Evolutionary conservation across 1,140 invertebrate genomes (phyloP).

Genomic region (Melanaphis sacchari): DNA sequence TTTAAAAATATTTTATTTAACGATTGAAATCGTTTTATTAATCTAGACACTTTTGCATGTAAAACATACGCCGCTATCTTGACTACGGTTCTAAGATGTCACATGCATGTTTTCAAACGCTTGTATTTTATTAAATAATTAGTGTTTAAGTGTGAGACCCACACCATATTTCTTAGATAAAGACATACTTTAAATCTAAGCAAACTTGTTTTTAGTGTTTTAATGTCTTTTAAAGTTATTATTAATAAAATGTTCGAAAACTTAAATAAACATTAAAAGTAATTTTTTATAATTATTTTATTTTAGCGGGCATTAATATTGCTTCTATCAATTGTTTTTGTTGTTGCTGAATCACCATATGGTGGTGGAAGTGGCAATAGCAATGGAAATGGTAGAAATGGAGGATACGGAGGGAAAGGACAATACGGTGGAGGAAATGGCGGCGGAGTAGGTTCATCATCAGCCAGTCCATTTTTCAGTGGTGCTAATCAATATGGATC

Average conservation of each 20-base stretch:
- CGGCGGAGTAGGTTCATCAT: conserved; percentile 22
- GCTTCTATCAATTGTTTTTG: conserved; percentile 19
- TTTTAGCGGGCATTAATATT: conserved; percentile 38
- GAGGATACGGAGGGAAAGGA: conserved; percentile 44
- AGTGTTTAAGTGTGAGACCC: too few relatives aligned
- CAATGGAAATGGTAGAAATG: conserved; percentile 30
- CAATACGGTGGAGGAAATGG: conserved; percentile 20
- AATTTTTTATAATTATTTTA: background rate
- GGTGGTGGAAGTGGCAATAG: conserved; percentile 7
- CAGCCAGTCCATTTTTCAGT: conserved; percentile 38
- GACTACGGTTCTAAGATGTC: too few relatives aligned
- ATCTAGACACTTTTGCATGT: too few relatives aligned
- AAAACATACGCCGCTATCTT: too few relatives aligned
- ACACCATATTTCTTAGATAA: too few relatives aligned
- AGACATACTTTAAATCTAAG: too few relatives aligned
- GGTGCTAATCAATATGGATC: conserved; percentile 52
- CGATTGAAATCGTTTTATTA: too few relatives aligned
- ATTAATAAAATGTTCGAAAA: background rate
- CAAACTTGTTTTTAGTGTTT: too few relatives aligned
- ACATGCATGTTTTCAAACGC: too few relatives aligned
- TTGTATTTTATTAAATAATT: too few relatives aligned
- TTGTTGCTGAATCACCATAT: conserved; percentile 35
- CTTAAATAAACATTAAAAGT: background rate
- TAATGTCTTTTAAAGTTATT: background rate
- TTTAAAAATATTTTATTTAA: too few relatives aligned